phyloP scores from a whole-genome alignment of 2,888 invertebrate species.

The Mythimna vitellina region DNA sequence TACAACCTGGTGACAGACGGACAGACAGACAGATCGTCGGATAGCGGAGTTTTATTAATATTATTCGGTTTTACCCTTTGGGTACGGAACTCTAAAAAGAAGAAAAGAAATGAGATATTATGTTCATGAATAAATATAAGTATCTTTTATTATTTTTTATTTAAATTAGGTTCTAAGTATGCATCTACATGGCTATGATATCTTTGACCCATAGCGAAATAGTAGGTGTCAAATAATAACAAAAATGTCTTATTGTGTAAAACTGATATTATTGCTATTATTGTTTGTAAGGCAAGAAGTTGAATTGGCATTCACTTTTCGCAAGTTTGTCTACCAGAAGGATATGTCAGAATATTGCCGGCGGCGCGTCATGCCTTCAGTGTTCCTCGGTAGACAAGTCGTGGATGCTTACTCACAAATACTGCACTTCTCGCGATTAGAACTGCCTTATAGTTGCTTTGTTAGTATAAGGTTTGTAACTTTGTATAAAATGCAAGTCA shows the following conservation, averaged over 20 bases:
- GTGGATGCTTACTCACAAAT: conserved; percentile 79
- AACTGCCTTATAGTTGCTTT: conserved; percentile 83
- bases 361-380: conserved; percentile 81
- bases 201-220: not conserved
- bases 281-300: conserved; percentile 41
- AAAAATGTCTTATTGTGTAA: conserved; percentile 51
- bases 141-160: not conserved
- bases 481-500: conserved; percentile 17
- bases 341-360: conserved; percentile 85
- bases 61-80: too few relatives aligned
- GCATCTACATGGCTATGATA: conserved; percentile 54
- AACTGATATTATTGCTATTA: conserved; percentile 38
- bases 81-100: too few relatives aligned
- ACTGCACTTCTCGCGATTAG: conserved; percentile 79
- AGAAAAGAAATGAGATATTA: not conserved
- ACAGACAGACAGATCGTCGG: too few relatives aligned
- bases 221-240: conserved; percentile 11
- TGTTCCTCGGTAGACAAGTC: conserved; percentile 81
- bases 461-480: conserved; percentile 79
- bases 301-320: conserved; percentile 40
- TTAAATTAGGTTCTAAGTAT: conserved; percentile 9
- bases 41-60: too few relatives aligned
- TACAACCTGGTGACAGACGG: too few relatives aligned
- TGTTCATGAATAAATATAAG: too few relatives aligned
- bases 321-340: conserved; percentile 76